phyloP scores from a whole-genome alignment of 2,888 invertebrate species.

The Platycnemis pennipes region DNA sequence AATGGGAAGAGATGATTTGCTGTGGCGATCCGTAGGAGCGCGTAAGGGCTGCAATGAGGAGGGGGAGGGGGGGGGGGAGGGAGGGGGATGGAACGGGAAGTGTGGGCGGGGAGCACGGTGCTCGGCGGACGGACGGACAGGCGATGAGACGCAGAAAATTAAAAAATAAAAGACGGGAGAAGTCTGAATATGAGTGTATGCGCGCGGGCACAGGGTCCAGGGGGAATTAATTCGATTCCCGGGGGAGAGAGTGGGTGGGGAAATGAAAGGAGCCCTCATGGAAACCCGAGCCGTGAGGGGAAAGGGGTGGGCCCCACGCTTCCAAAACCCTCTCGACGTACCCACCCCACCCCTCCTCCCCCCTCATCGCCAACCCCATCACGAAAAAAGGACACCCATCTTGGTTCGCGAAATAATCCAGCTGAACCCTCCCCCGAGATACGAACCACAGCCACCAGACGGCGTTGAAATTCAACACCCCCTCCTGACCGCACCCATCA shows the following conservation, averaged over 20 bases:
- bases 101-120: no score
- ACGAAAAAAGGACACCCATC: background rate
- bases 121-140: background rate
- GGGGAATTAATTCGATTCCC: constrained; percentile 24
- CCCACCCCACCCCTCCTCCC: background rate
- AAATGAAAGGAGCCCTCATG: background rate
- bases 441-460: constrained; percentile 56
- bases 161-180: background rate
- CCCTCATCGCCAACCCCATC: background rate
- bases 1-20: no score
- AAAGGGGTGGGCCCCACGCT: no score
- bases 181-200: background rate
- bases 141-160: background rate
- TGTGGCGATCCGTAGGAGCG: background rate
- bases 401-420: constrained; percentile 8
- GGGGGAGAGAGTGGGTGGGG: background rate
- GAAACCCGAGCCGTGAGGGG: background rate
- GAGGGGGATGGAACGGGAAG: no score
- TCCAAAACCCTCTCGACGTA: no score
- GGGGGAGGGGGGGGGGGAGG: background rate
- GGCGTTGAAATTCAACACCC: constrained; percentile 61
- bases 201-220: background rate
- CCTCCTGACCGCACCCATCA: background rate
- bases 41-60: background rate
- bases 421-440: constrained; percentile 47